Conservation (phyloP, 1,140 invertebrate genomes). For the Drosophila lini region DNA sequence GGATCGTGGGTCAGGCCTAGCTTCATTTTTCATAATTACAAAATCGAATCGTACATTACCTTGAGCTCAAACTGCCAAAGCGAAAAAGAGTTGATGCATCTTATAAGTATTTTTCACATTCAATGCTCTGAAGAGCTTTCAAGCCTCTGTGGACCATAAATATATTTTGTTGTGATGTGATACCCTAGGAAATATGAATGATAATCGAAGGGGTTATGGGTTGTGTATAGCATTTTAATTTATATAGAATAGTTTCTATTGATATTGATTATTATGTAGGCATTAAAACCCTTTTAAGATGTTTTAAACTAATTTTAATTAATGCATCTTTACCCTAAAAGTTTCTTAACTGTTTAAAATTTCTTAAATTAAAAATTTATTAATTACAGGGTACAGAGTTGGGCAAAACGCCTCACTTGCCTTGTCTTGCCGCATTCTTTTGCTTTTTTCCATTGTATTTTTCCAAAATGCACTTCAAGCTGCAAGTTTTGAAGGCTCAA, state of each 20-base stretch:
- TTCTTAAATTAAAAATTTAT: neutral
- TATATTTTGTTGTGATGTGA: constrained; percentile 12
- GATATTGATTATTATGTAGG: neutral
- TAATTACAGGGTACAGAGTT: neutral
- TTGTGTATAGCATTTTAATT: neutral
- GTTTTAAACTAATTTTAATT: neutral
- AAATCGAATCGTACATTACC: constrained; percentile 66
- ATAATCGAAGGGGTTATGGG: neutral
- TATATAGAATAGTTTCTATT: neutral
- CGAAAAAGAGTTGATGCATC: constrained; percentile 56
- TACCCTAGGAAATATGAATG: constrained; percentile 15
- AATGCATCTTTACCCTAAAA: neutral
- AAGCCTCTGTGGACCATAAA: constrained; percentile 44
- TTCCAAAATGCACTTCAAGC: constrained; percentile 71
- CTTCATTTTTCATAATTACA: constrained; percentile 65
- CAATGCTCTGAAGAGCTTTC: constrained; percentile 51
- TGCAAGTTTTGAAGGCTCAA: constrained; percentile 72
- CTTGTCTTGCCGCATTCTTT: constrained; percentile 23
- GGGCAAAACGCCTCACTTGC: neutral
- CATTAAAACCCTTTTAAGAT: neutral
- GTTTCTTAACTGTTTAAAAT: neutral
- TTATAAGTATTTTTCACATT: constrained; percentile 56
- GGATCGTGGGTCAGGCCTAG: constrained; percentile 36
- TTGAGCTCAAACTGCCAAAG: constrained; percentile 80
- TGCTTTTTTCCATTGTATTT: constrained; percentile 42